Percentiles rank a stretch among this genome's conserved stretches.
Conservation (phyloP, 1,140 invertebrate species). For the Scylla paramamosain region DNA sequence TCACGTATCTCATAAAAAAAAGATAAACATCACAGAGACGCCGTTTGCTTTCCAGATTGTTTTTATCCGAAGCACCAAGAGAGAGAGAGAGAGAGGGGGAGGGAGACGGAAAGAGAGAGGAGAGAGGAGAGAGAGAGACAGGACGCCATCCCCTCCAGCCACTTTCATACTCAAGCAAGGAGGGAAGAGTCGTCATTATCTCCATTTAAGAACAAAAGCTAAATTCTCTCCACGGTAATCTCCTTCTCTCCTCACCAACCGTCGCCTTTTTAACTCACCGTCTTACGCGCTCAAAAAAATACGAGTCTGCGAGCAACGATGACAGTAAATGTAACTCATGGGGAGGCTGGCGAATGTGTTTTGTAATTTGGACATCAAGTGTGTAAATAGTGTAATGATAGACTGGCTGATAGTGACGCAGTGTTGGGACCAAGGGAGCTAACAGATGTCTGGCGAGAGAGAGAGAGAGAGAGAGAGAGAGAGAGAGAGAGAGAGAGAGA, state of each 20-base stretch:
- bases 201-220: background rate
- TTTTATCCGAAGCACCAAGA: background rate
- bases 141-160: background rate
- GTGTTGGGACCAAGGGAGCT: background rate
- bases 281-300: background rate
- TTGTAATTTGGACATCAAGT: background rate
- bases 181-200: background rate
- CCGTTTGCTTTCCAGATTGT: background rate
- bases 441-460: background rate
- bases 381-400: conserved; percentile 7
- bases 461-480: background rate
- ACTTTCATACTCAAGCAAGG: background rate
- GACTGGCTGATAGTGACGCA: background rate
- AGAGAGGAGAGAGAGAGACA: background rate
- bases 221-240: background rate
- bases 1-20: background rate
- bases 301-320: background rate
- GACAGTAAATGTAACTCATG: background rate
- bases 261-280: background rate
- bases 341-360: background rate
- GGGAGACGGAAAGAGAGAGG: background rate
- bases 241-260: background rate
- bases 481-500: background rate
- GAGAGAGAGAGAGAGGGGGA: background rate
- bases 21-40: background rate